Percentiles rank a stretch among this genome's conserved stretches.
Evolutionary conservation across 2,888 invertebrate species (phyloP).

Genomic region (Chaetogeoica ovagalla): DNA sequence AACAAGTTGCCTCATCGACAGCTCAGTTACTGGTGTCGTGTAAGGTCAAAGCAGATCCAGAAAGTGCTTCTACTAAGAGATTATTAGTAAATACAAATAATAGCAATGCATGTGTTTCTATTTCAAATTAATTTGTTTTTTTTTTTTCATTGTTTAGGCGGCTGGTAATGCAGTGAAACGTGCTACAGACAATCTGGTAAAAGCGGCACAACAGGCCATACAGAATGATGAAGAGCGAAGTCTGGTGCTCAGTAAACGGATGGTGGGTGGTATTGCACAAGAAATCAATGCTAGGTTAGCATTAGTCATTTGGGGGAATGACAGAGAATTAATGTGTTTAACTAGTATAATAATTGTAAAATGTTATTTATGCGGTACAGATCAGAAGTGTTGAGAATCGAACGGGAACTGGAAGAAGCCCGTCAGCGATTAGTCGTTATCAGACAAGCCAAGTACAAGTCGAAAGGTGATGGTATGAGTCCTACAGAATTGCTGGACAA

Average conservation of each 20-base stretch:
- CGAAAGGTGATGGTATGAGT: slow-evolving; percentile 64
- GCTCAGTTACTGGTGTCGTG: slow-evolving; percentile 97
- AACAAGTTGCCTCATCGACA: slow-evolving; percentile 95
- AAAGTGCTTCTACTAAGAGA: slow-evolving; percentile 89
- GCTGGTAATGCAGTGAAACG: slow-evolving; percentile 97
- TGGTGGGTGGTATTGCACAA: slow-evolving; percentile 95
- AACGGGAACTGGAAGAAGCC: slow-evolving; percentile 90
- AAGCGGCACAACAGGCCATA: slow-evolving; percentile 90
- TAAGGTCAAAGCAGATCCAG: slow-evolving; percentile 95
- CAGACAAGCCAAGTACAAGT: slow-evolving; percentile 88
- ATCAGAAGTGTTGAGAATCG: slow-evolving; percentile 89
- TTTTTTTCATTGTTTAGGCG: slow-evolving; percentile 63
- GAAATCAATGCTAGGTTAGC: slow-evolving; percentile 89
- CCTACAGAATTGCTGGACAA: slow-evolving; percentile 36
- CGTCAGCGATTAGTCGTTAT: slow-evolving; percentile 86
- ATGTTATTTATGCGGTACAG: slow-evolving; percentile 58
- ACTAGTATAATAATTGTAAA: background rate
- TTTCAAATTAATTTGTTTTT: background rate
- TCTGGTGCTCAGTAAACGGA: slow-evolving; percentile 83
- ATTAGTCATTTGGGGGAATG: slow-evolving; percentile 57
- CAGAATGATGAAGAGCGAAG: slow-evolving; percentile 89
- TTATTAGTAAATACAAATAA: slow-evolving; percentile 63
- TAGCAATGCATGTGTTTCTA: background rate
- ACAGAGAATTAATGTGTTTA: background rate
- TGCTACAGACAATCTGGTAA: slow-evolving; percentile 95